phyloP scores from a whole-genome alignment of 2,797 vertebrate genomes.

The Lepus townsendii region DNA sequence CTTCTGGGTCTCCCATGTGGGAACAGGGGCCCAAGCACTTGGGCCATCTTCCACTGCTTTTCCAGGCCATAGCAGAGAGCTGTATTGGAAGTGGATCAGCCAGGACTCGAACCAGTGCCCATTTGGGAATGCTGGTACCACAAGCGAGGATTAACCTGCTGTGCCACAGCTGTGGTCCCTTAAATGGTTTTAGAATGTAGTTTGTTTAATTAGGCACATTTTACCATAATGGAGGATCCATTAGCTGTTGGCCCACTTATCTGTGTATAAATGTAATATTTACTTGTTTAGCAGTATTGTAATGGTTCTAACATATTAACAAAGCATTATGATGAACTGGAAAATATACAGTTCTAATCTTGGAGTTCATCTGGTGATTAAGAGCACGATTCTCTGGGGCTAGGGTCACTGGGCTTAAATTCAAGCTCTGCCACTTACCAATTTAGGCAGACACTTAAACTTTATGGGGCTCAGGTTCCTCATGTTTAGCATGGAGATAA shows the following conservation, averaged over 20 bases:
- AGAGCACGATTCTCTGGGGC: not conserved
- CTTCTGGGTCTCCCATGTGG: no score
- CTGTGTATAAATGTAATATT: not conserved
- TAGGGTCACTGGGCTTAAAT: not conserved
- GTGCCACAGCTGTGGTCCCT: no score
- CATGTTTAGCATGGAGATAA: not conserved
- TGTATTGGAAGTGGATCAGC: no score
- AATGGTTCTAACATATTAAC: not conserved
- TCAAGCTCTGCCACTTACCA: not conserved
- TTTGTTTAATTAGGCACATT: not conserved
- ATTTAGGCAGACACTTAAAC: not conserved
- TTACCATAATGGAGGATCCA: not conserved
- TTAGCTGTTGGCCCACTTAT: not conserved
- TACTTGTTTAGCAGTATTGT: not conserved
- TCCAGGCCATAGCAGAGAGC: not conserved
- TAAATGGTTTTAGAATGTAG: not conserved
- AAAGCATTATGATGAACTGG: not conserved
- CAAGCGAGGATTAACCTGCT: no score
- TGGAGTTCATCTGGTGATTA: not conserved
- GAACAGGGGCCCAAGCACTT: no score
- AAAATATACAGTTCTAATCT: not conserved
- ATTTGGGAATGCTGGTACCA: no score
- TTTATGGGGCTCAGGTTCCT: constrained; percentile 4
- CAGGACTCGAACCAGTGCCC: no score
- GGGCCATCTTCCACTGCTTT: no score